Base-by-base conservation (phyloP, 2,888 invertebrate species). In the Drosophila nr. perissopoda region DNA sequence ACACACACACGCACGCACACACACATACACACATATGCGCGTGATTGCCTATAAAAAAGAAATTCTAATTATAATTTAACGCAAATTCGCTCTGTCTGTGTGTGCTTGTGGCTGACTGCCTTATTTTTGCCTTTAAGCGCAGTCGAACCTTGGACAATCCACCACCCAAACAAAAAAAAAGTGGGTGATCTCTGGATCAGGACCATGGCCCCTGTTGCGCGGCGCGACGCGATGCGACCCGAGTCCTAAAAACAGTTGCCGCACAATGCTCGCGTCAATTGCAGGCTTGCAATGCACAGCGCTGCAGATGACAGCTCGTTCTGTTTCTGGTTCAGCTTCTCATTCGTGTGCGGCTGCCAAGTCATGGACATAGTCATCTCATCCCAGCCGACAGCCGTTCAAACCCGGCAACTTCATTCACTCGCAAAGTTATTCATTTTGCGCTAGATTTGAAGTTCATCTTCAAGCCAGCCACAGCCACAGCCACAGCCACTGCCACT, bases 201-300 rank as follows among this genome's bases (percentile, higher is more conserved):
- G 48, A 56, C 16, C 45, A n/a, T 25, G 31, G 53, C 74, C 90
- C 85, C 88, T 85, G 88, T 85, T 89, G 83, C 78, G 86, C 72
- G 70, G 40, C 69, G 61, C 71, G 76, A 27, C 11, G 56, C 38
- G 76, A 33, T 2, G 53, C 33, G 16, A 36, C 2, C 76, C 83
- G 56, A 75, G 76, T 74, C 77, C 91, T 87, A 75, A 90, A 78
- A 90, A 90, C 89, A 87, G 79, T 87, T 61, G 76, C 79, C 80
- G 61, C 84, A 92, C 92, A 92, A 92, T 91, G 88, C 89, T 87
- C 80, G 78, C 90, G 91, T 92, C 92, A 92, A 92, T 91, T 91
- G 92, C 92, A 92, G 92, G 90, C 82, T 56, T 59, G 51, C 67
- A 56, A 36, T 70, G 63, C 67, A 36, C 73, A 78, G 63, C 69